Evolutionary conservation across 23 tunicate species (phyloP), one percentile per base, ranked within the genome.

Genomic region (Trididemnum nubilum): DNA sequence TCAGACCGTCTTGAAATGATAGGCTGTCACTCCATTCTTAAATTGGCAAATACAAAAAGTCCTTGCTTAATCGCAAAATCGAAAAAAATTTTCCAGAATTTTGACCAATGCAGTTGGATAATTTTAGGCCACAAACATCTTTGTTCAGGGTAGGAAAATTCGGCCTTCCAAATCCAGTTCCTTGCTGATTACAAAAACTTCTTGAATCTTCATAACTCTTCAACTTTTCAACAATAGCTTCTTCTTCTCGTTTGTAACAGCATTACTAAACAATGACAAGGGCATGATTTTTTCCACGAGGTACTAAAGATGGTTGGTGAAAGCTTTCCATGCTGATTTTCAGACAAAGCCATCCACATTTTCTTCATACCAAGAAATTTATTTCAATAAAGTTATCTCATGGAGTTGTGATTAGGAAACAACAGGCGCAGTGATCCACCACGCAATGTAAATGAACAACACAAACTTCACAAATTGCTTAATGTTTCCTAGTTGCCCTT

Each of bases 371-470:
- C n/a, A n/a, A n/a, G n/a, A n/a, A n/a, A n/a, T n/a, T n/a, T n/a
- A n/a, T 63, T 63, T 63, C 28, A 63, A 24, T 63, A 63, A n/a
- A 15, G 25, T 7, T 5, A n/a, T 15, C 27, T 63, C 69, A 63
- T 63, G 22, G 4, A n/a, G 25, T 63, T n/a, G 69, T 15, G 69
- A n/a, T 15, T 7, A 15, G 28, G 69, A 21, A n/a, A n/a, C 22
- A 21, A 63, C 69, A 63, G 69, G 69, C n/a, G 69, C 69, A 63
- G 69, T 63, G 25, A n/a, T 63, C 69, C 69, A 63, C 69, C 69
- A 63, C n/a, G 37, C 12, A 69, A 69, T 29, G 37, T 69, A 69
- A 33, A 31, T 9, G 26, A 69, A 33, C 26, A 33, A 31, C 39
- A 69, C 74, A 69, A 69, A 69, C 74, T 69, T 21, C 26, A 69